Evolutionary conservation across 2,888 invertebrate genomes (phyloP), one percentile per base, ranked within the genome.

Genomic region (Sphecodes monilicornis): DNA sequence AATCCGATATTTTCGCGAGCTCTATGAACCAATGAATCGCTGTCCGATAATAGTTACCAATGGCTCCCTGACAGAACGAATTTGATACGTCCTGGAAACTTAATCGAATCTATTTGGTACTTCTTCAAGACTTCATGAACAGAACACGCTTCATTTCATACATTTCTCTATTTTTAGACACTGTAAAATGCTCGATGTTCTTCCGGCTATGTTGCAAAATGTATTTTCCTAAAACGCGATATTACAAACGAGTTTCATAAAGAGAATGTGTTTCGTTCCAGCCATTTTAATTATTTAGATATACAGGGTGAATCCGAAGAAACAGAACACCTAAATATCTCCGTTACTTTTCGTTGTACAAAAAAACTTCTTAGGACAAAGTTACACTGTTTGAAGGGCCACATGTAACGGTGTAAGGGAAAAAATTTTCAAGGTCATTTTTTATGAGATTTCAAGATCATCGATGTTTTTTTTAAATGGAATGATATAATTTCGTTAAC

Each of bases 1-100:
- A 66, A 66, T 66, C 32, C 66, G 22, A 66, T 66, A 66, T 66
- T 66, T 66, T 66, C 36, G 36, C 26, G 6, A 64, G 32, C 16
- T 32, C 16, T 26, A 11, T 29, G 18, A 8, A 6, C 64, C 22
- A 3, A 32, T 10, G 64, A 64, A 32, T 64, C 18, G 10, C 32
- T 29, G 32, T 6, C n/a, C 60, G 29, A 60, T 60, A 60, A 60
- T 29, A 29, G 29, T 60, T 60, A 60, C 29, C 60, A 60, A 60
- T 16, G 29, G 29, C 16, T 29, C 29, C 29, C 1, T 6, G 6
- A 60, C 10, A 10, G 22, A 50, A 10, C 50, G 29, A 60, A 60
- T 29, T 29, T 60, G 13, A 13, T 60, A 29, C 29, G 29, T 60
- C 16, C 16, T 29, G 6, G 60, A 16, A 29, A 60, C 6, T 29